Percentiles rank a stretch among this genome's conserved stretches.
These are phyloP conservation scores for Zosterops japonicus DNA, from an alignment of 2,113 vertebrate species.

Conservation along the genomic window DNA sequence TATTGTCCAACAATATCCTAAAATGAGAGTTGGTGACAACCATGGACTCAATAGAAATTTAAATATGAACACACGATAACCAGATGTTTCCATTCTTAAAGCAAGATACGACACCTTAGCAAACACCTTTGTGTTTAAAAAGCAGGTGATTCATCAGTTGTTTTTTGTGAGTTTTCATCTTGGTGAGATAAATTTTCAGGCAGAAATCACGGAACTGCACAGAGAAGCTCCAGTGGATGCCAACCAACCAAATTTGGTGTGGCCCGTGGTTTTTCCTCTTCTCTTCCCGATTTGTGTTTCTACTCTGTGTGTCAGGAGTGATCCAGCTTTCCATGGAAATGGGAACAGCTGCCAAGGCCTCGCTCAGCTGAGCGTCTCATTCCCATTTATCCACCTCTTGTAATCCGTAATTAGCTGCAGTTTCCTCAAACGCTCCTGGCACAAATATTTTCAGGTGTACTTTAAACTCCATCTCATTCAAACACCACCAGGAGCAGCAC, in stretches of 20 bases:
- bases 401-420: background rate
- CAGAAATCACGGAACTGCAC: background rate
- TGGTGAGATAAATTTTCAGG: background rate
- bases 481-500: background rate
- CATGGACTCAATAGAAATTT: background rate
- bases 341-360: background rate
- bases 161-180: background rate
- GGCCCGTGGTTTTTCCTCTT: fast-evolving
- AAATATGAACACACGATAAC: background rate
- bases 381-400: background rate
- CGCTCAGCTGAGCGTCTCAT: background rate
- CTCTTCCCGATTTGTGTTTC: background rate
- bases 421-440: background rate
- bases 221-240: background rate
- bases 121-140: background rate
- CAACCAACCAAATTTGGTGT: background rate
- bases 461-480: background rate
- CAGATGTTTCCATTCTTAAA: background rate
- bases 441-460: background rate
- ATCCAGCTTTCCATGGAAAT: background rate
- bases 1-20: background rate
- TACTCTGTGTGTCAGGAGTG: background rate
- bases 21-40: background rate
- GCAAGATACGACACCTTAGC: background rate
- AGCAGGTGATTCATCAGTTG: background rate